Percentiles rank a stretch among this genome's conserved stretches.
phyloP scores from a whole-genome alignment of 35 echinoderm and acorn worm species.

The Antedon bifida region DNA sequence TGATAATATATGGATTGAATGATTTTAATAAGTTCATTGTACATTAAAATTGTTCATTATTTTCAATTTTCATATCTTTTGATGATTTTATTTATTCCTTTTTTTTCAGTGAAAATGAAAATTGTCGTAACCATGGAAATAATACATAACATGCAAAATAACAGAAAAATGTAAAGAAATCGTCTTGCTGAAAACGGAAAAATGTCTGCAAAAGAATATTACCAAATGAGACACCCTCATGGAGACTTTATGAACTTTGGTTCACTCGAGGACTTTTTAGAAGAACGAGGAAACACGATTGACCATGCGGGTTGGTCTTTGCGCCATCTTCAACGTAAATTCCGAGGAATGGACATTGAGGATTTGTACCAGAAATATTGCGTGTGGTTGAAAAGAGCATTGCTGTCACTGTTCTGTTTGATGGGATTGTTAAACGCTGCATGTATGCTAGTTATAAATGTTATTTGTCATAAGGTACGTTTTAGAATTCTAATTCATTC shows the following conservation, averaged over 20 bases:
- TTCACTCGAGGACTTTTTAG: constrained; percentile 64
- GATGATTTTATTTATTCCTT: too few relatives aligned
- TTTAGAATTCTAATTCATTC: not conserved
- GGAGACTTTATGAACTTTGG: constrained; percentile 74
- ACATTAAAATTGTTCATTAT: too few relatives aligned
- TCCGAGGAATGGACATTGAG: constrained; percentile 70
- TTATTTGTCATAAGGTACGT: not conserved
- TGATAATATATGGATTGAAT: too few relatives aligned
- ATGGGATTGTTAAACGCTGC: constrained; percentile 34
- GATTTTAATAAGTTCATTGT: too few relatives aligned
- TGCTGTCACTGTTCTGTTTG: constrained; percentile 57
- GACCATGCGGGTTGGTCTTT: constrained; percentile 53
- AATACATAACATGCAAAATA: too few relatives aligned
- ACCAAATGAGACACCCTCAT: constrained; percentile 71
- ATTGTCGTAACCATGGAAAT: too few relatives aligned
- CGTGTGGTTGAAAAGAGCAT: constrained; percentile 46
- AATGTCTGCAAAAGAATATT: constrained; percentile 43
- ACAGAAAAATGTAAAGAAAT: too few relatives aligned
- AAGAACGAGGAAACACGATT: constrained; percentile 52
- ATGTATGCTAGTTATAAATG: not conserved
- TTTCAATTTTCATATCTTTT: too few relatives aligned
- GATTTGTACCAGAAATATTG: constrained; percentile 64
- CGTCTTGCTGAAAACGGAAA: not conserved
- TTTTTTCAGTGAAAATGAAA: too few relatives aligned
- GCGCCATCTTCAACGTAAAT: constrained; percentile 49